Evolutionary conservation across 2,797 vertebrate genomes (phyloP).

Genomic region (Enteromius trimaculatus): DNA sequence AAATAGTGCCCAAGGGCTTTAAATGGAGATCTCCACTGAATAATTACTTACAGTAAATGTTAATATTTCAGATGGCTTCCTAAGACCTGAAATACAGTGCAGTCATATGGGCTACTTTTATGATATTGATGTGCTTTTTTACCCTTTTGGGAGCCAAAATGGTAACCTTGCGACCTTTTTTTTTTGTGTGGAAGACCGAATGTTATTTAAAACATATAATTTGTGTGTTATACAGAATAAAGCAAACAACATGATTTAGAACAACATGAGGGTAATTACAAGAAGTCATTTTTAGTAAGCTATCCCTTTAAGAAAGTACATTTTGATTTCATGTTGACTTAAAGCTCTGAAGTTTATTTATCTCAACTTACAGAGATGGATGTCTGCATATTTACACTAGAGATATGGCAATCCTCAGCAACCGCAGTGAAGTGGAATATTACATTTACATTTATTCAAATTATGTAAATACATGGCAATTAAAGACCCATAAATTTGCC

Average conservation of each 20-base stretch:
- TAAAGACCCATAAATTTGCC: constrained; percentile 41
- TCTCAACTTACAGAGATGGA: constrained; percentile 4
- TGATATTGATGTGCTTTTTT: neutral
- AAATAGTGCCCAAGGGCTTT: neutral
- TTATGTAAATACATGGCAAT: constrained; percentile 47
- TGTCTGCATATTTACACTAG: constrained; percentile 18
- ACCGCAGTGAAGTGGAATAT: neutral
- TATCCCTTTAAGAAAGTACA: neutral
- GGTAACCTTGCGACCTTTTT: neutral
- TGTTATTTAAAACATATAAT: neutral
- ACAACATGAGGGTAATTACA: neutral
- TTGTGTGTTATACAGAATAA: neutral
- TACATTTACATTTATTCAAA: constrained; percentile 38
- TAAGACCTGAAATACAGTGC: neutral
- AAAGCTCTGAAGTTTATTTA: constrained; percentile 21
- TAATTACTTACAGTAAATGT: neutral
- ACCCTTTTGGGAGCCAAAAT: neutral
- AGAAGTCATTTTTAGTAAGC: neutral
- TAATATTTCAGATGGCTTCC: neutral
- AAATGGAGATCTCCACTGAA: neutral
- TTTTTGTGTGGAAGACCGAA: neutral
- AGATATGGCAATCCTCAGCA: constrained; percentile 1
- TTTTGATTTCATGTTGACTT: constrained; percentile 8
- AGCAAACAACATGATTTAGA: neutral
- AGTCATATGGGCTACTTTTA: neutral